phyloP scores from a whole-genome alignment of 2,888 invertebrate genomes.

The Fragum fragum region DNA sequence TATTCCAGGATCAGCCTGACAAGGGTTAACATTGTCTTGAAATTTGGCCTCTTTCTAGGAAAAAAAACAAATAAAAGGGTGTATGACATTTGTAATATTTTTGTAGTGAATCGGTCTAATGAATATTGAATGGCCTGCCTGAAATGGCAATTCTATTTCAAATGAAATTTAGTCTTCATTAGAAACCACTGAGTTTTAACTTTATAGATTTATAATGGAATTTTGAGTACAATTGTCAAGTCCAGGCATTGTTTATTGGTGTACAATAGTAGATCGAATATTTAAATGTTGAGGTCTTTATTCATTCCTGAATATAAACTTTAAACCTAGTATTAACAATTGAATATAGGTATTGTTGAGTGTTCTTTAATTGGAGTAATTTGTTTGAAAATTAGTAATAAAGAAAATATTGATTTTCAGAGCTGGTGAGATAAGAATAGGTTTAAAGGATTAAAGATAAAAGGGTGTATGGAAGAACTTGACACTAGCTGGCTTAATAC shows the following conservation, averaged over 20 bases:
- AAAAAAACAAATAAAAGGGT: no score
- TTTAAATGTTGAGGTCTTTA: conserved; percentile 22
- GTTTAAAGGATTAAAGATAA: conserved; percentile 27
- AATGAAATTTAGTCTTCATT: conserved; percentile 10
- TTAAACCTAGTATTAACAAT: conserved; percentile 16
- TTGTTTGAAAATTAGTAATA: conserved; percentile 27
- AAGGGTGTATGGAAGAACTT: conserved; percentile 11
- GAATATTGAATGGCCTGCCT: conserved; percentile 2
- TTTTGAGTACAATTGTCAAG: conserved; percentile 3
- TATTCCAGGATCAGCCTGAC: no score
- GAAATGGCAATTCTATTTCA: background rate
- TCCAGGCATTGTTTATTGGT: background rate
- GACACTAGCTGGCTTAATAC: conserved; percentile 6
- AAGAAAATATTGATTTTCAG: conserved; percentile 30
- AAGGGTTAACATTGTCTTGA: no score
- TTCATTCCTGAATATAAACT: conserved; percentile 8
- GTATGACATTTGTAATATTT: background rate
- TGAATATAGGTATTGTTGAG: conserved; percentile 21
- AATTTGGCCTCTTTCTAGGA: background rate
- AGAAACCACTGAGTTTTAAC: conserved; percentile 2
- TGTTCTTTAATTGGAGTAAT: conserved; percentile 26
- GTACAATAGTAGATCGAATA: conserved; percentile 17
- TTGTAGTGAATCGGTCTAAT: background rate
- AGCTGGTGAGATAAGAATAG: conserved; percentile 24
- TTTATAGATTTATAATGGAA: conserved; percentile 22